These are phyloP conservation scores for Bombus confusus DNA, from an alignment of 1,140 invertebrate genomes.

Conservation along the genomic window DNA sequence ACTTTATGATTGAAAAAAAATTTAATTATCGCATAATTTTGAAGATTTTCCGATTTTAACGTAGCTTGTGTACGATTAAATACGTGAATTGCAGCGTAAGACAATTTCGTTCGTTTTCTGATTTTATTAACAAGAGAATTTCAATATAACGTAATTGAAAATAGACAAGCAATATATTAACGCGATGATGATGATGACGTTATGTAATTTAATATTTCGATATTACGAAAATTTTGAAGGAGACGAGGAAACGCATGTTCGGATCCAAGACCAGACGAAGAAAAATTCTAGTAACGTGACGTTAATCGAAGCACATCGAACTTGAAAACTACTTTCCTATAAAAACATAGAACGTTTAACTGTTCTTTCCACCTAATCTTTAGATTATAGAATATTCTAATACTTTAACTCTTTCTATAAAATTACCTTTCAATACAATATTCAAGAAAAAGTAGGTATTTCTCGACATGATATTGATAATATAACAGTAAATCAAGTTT, in stretches of 20 bases:
- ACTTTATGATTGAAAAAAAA: not conserved
- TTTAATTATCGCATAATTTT: no score
- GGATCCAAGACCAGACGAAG: no score
- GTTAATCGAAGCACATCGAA: not conserved
- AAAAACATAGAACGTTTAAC: not conserved
- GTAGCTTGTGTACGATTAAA: no score
- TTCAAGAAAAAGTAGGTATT: not conserved
- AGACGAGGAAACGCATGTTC: no score
- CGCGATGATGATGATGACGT: no score
- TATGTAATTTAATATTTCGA: no score
- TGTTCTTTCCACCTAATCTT: not conserved
- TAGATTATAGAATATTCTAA: not conserved
- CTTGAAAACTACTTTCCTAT: not conserved
- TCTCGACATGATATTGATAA: not conserved
- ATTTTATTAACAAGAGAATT: not conserved
- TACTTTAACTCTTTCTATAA: not conserved
- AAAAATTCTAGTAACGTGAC: no score
- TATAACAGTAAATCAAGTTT: not conserved
- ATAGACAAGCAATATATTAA: not conserved
- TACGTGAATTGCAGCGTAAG: no score
- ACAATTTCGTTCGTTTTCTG: not conserved
- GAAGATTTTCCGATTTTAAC: no score
- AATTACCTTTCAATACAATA: not conserved
- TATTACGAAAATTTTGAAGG: not conserved
- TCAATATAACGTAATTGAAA: not conserved